Evolutionary conservation across 1,140 invertebrate species (phyloP).

Genomic region (Heliconius hewitsoni): DNA sequence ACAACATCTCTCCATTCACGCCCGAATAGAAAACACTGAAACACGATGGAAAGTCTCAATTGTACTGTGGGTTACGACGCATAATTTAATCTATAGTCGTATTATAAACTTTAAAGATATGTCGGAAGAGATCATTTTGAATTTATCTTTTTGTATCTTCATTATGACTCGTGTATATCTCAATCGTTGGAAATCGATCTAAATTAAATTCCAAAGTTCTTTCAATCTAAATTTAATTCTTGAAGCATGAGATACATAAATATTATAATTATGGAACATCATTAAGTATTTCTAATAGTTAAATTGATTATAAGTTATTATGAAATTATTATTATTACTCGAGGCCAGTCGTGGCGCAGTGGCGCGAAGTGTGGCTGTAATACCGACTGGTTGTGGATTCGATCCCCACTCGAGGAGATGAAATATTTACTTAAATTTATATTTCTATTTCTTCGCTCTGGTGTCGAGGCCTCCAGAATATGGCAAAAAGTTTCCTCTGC

Average conservation of each 20-base stretch:
- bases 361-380: no score
- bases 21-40: constrained; percentile 31
- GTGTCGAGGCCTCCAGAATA: no score
- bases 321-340: no score
- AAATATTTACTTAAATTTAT: no score
- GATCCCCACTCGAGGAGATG: no score
- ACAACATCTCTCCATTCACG: constrained; percentile 39
- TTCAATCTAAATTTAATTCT: neutral
- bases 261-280: neutral
- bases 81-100: neutral
- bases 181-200: constrained; percentile 10
- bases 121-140: neutral
- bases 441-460: no score
- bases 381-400: no score
- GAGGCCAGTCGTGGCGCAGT: no score
- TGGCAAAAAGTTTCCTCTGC: no score
- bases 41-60: constrained; percentile 25
- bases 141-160: neutral
- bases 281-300: neutral
- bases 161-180: constrained; percentile 3
- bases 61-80: constrained; percentile 23
- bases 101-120: constrained; percentile 11
- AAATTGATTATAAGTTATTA: no score
- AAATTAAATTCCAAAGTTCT: neutral
- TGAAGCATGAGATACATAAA: neutral